Evolutionary conservation across 1,140 invertebrate species (phyloP).

Genomic region (Tetragonula clypearis): DNA sequence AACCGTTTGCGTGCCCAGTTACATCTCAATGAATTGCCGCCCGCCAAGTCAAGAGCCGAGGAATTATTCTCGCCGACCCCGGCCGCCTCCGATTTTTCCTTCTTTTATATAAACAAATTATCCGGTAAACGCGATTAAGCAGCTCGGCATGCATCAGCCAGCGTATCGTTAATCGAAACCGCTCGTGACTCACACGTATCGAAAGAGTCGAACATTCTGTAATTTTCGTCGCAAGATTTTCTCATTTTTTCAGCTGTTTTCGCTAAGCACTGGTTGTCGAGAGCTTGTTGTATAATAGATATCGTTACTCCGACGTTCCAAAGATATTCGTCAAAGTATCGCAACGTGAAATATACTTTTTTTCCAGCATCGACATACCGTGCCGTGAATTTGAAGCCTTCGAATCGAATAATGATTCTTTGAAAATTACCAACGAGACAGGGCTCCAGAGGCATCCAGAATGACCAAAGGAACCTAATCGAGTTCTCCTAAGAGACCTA

Average conservation of each 20-base stretch:
- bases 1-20: constrained; percentile 61
- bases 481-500: not conserved
- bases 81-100: not conserved
- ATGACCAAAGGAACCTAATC: not conserved
- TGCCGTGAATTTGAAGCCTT: too few relatives aligned
- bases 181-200: not conserved
- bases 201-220: not conserved
- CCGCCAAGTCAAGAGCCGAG: constrained; percentile 46
- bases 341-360: too few relatives aligned
- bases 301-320: too few relatives aligned
- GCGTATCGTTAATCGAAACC: not conserved
- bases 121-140: constrained; percentile 7
- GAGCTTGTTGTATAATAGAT: too few relatives aligned
- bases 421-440: too few relatives aligned
- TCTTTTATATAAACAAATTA: constrained; percentile 40
- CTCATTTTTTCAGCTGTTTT: too few relatives aligned
- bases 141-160: not conserved
- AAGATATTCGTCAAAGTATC: too few relatives aligned
- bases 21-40: constrained; percentile 61
- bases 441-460: too few relatives aligned
- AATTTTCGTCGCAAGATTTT: not conserved
- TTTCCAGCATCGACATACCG: too few relatives aligned
- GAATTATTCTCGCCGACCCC: constrained; percentile 30
- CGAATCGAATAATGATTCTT: too few relatives aligned
- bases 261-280: too few relatives aligned